Base-by-base conservation (phyloP, 2,888 invertebrate species). In the Dioctria linearis region DNA sequence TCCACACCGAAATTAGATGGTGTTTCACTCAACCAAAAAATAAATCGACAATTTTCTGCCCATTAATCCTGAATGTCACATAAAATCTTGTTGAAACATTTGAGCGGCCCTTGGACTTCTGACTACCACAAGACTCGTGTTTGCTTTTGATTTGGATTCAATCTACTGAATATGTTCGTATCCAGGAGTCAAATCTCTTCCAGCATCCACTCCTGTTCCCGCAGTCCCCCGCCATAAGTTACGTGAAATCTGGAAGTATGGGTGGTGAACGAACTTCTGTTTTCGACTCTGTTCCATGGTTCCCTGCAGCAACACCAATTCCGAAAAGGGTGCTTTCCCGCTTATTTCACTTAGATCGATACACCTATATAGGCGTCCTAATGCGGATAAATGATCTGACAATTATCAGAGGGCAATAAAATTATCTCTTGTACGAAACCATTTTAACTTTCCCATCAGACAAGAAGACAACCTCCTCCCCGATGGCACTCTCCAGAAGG, bases 61-160 rank as follows among this genome's bases (percentile, higher is more conserved):
- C 82, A 82, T 82, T 82, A 82, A 82, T 82, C 81, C 80, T 80
- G 80, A 82, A 82, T 82, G 82, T 82, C 82, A 82, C 81, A 82
- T 82, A 82, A 82, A 82, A 82, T 82, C 82, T 82, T 82, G 82
- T 82, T 82, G 82, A 81, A 78, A 81, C 81, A 82, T 82, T 82
- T 78, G 81, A 80, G 75, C 65, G 78, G 80, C 57, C 78, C 81
- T 81, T 78, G 9, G 59, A 67, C 66, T 79, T 79, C 37, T 42
- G 69, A 67, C 43, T 43, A 76, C 76, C 63, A 49, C 61, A 76
- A 46, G 4, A 46, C 63, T 63, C 11, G 76, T 76, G 63, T 76
- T 76, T 76, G 57, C 49, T 76, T 39, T 37, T 37, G 76, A 61
- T 63, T 63, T 42, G 63, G 63, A 40, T 57, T 49, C 63, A 76